Evolutionary conservation across 2,113 vertebrate species (phyloP).

Genomic region (Rhipidura dahli): DNA sequence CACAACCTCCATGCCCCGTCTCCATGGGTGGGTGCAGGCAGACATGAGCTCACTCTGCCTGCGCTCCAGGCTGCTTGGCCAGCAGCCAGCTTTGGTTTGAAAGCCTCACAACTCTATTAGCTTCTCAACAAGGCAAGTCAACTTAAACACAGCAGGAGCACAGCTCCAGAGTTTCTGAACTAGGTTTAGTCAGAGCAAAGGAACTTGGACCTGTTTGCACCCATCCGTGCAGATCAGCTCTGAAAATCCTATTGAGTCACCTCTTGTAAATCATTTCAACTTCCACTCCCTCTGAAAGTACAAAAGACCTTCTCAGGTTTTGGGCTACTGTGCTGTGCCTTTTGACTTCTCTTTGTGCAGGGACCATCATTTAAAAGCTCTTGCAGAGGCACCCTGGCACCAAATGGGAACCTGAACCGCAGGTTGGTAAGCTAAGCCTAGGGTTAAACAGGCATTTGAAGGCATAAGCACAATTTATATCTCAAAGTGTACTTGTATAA

Average conservation of each 20-base stretch:
- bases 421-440: neutral
- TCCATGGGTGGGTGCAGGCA: neutral
- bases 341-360: neutral
- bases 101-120: neutral
- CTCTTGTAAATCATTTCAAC: neutral
- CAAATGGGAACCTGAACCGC: neutral
- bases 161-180: neutral
- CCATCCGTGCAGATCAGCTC: neutral
- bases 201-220: neutral
- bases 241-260: constrained; percentile 18
- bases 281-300: constrained; percentile 5
- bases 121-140: neutral
- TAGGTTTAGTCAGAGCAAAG: neutral
- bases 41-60: neutral
- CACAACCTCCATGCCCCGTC: fast-evolving
- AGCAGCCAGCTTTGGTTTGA: neutral
- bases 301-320: neutral
- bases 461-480: neutral
- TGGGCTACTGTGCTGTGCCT: neutral
- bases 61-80: neutral
- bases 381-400: neutral
- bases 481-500: neutral
- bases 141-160: neutral
- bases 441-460: neutral
- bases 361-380: neutral